phyloP scores from a whole-genome alignment of 2,888 invertebrate genomes.

The Phytoseiulus persimilis region DNA sequence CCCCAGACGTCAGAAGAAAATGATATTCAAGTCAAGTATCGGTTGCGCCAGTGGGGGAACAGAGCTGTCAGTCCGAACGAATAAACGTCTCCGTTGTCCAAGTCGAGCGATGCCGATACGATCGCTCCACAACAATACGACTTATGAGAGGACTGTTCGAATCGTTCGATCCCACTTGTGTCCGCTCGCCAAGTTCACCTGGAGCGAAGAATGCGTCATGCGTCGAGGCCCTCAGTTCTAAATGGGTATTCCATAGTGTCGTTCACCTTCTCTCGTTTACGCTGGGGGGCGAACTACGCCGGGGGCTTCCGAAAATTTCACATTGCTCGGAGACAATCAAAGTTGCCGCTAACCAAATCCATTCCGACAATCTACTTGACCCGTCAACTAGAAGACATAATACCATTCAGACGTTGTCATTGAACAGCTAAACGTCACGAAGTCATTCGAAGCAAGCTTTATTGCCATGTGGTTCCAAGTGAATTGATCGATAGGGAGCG shows the following conservation, averaged over 20 bases:
- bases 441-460: neutral
- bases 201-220: neutral
- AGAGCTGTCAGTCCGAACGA: neutral
- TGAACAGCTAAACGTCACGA: neutral
- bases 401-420: neutral
- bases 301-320: neutral
- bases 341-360: neutral
- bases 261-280: neutral
- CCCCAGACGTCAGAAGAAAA: neutral
- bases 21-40: neutral
- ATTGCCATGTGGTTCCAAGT: neutral
- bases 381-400: neutral
- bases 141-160: neutral
- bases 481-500: too few relatives aligned
- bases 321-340: neutral
- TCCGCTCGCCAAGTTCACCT: neutral
- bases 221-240: neutral
- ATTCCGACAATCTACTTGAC: neutral
- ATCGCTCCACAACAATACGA: neutral
- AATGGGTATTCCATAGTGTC: neutral
- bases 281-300: too few relatives aligned
- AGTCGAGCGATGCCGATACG: neutral
- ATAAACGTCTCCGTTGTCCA: neutral
- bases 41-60: neutral
- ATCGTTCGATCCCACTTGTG: neutral